phyloP scores from a whole-genome alignment of 2,888 invertebrate genomes.

The Alloscopus bannaensis region DNA sequence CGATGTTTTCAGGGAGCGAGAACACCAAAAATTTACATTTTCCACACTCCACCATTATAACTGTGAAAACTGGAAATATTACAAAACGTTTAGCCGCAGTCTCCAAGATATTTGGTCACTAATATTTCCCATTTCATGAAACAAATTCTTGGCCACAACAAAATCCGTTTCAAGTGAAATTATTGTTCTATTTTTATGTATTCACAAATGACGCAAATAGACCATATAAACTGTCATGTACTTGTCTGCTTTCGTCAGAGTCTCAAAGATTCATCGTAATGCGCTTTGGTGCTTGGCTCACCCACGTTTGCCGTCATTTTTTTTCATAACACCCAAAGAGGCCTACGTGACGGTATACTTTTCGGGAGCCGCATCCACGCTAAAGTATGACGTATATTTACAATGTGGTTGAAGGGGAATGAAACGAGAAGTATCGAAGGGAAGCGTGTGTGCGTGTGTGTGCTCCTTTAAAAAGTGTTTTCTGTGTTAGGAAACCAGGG shows the following conservation, averaged over 20 bases:
- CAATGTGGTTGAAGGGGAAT: slow-evolving; percentile 48
- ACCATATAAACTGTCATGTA: no score
- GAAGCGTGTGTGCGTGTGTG: background rate
- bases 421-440: background rate
- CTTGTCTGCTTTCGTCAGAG: background rate
- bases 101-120: background rate
- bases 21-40: no score
- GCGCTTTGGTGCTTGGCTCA: background rate
- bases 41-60: background rate
- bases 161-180: no score
- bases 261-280: background rate
- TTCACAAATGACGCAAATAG: no score
- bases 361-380: background rate
- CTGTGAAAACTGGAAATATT: background rate
- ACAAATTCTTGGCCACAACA: background rate
- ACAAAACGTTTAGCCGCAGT: background rate
- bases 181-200: no score
- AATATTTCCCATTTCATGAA: background rate
- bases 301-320: background rate
- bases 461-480: background rate
- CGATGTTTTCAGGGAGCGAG: background rate
- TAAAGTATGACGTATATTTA: slow-evolving; percentile 43
- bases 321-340: background rate
- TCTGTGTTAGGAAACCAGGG: background rate
- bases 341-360: background rate